Evolutionary conservation across 2,888 invertebrate species (phyloP).

Genomic region (Sinelater perroti): DNA sequence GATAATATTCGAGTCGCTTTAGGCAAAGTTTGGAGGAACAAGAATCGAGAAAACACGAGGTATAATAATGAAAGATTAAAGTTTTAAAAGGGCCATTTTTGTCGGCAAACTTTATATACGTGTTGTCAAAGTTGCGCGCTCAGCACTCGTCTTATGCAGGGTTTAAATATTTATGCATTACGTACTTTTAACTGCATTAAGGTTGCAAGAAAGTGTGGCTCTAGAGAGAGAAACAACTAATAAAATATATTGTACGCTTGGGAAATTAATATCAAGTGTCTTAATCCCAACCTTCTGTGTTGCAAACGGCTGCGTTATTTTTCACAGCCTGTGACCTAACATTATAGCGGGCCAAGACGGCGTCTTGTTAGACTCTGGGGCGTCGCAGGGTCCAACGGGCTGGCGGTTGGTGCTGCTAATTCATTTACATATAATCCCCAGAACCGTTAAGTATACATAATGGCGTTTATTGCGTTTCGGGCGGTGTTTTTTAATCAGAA

Average conservation of each 20-base stretch:
- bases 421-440: conserved; percentile 50
- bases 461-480: conserved; percentile 7
- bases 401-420: conserved; percentile 50
- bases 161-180: conserved; percentile 58
- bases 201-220: conserved; percentile 56
- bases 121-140: conserved; percentile 45
- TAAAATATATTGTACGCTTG: conserved; percentile 62
- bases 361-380: conserved; percentile 51
- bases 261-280: conserved; percentile 64
- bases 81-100: conserved; percentile 42
- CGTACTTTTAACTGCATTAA: conserved; percentile 58
- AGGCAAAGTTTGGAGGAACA: conserved; percentile 29
- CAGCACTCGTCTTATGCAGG: conserved; percentile 45
- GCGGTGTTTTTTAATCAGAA: conserved; percentile 4
- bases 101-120: conserved; percentile 40
- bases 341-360: conserved; percentile 56
- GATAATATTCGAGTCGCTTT: conserved; percentile 7
- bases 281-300: conserved; percentile 61
- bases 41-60: conserved; percentile 43
- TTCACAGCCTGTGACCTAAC: conserved; percentile 60
- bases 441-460: conserved; percentile 39
- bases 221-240: conserved; percentile 61
- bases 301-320: conserved; percentile 60
- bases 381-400: conserved; percentile 43
- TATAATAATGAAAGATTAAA: conserved; percentile 46